These are phyloP conservation scores for Oreortyx pictus DNA, from an alignment of 2,797 vertebrate species.

Conservation along the genomic window DNA sequence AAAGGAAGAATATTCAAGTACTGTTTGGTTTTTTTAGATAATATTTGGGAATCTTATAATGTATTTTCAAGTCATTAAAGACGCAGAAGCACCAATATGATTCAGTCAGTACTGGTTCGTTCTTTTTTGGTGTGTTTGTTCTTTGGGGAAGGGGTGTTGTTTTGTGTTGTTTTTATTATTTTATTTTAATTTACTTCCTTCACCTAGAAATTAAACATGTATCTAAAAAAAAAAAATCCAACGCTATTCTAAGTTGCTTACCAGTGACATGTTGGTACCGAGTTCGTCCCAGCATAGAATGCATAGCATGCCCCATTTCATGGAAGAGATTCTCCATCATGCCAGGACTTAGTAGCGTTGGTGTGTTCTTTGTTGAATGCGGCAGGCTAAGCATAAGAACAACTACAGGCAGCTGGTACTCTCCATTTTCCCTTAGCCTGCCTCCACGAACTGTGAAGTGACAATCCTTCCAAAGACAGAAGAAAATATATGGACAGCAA, in stretches of 20 bases:
- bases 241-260: slow-evolving; percentile 56
- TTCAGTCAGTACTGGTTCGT: not conserved
- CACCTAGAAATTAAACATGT: not conserved
- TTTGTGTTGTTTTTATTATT: not conserved
- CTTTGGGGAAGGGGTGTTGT: no score
- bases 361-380: slow-evolving; percentile 80
- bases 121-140: not conserved
- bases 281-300: slow-evolving; percentile 97
- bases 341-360: slow-evolving; percentile 90
- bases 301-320: slow-evolving; percentile 99
- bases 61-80: not conserved
- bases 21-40: not conserved
- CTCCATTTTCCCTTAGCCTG: slow-evolving; percentile 83
- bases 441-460: slow-evolving; percentile 98
- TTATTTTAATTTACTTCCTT: not conserved
- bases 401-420: slow-evolving; percentile 94
- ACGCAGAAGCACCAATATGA: not conserved
- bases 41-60: not conserved
- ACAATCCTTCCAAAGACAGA: slow-evolving; percentile 86
- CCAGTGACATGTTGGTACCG: slow-evolving; percentile 97
- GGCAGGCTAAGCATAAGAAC: slow-evolving; percentile 96
- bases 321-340: slow-evolving; percentile 99
- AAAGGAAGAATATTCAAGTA: not conserved
- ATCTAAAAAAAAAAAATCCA: not conserved
- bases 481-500: not conserved